Conservation (phyloP, 2,888 invertebrate genomes). For the Eupithecia tripunctaria region DNA sequence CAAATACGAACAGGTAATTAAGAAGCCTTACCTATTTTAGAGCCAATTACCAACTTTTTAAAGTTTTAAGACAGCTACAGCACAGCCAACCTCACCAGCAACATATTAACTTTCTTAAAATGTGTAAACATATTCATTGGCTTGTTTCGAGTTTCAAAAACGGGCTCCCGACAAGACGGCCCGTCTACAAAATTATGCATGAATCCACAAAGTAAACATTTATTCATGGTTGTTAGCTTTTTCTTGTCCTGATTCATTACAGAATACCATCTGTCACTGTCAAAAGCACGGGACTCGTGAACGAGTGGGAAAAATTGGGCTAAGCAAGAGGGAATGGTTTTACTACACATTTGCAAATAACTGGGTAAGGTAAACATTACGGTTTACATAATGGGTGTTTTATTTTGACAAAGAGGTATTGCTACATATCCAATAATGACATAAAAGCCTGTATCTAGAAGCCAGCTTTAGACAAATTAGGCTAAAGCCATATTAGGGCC, state of each 20-base stretch:
- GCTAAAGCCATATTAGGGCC: too few species aligned
- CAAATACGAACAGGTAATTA: not conserved
- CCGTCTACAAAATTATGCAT: conserved; percentile 58
- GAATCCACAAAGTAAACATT: conserved; percentile 55
- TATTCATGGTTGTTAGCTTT: conserved; percentile 61
- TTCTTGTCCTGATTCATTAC: conserved; percentile 52
- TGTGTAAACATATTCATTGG: conserved; percentile 9
- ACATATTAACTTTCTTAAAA: conserved; percentile 2
- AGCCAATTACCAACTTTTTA: not conserved
- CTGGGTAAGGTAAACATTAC: not conserved
- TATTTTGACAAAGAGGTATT: too few species aligned
- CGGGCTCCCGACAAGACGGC: conserved; percentile 16
- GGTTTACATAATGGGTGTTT: not conserved
- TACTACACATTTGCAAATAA: conserved; percentile 1
- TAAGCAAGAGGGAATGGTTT: not conserved
- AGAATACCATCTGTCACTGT: conserved; percentile 58
- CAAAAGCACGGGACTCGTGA: conserved; percentile 45
- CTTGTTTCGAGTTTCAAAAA: conserved; percentile 15
- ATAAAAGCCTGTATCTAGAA: too few species aligned
- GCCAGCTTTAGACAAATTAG: too few species aligned
- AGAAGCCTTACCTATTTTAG: too few species aligned
- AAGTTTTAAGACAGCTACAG: not conserved
- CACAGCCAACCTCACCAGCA: not conserved
- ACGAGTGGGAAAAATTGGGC: conserved; percentile 37
- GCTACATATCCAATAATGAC: too few species aligned